Evolutionary conservation across 2,888 invertebrate species (phyloP).

Genomic region (Heteromurus nitidus): DNA sequence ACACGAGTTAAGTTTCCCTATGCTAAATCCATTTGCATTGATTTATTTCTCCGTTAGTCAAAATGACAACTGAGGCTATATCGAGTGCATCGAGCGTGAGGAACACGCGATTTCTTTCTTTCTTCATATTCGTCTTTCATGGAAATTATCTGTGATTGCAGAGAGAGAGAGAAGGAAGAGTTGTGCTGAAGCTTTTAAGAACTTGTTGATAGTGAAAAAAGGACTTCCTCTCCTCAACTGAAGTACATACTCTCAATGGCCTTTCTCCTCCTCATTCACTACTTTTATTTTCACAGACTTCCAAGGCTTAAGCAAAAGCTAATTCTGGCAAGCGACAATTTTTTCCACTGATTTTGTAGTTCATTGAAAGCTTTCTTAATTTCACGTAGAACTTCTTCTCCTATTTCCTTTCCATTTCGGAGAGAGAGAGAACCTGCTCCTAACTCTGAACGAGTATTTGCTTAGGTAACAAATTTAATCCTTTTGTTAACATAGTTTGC

Average conservation of each 20-base stretch:
- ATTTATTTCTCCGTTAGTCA: too few relatives aligned
- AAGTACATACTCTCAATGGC: not conserved
- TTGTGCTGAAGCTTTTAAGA: slow-evolving; percentile 10
- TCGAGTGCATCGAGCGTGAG: too few relatives aligned
- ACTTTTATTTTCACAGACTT: too few relatives aligned
- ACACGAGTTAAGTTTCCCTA: not conserved
- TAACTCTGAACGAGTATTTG: too few relatives aligned
- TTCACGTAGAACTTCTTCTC: too few relatives aligned
- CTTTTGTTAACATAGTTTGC: too few relatives aligned
- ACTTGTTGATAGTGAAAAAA: slow-evolving; percentile 2
- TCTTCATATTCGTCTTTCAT: not conserved
- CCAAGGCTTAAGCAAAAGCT: too few relatives aligned
- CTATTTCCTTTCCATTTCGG: too few relatives aligned
- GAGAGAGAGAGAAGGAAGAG: not conserved
- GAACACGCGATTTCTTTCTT: not conserved
- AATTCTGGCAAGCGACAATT: not conserved
- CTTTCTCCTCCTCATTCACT: not conserved
- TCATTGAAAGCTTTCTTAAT: not conserved
- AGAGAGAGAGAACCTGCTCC: too few relatives aligned
- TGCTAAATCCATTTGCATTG: not conserved
- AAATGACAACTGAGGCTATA: too few relatives aligned
- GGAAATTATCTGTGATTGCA: not conserved
- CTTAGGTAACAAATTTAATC: too few relatives aligned
- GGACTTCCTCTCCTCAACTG: slow-evolving; percentile 1
- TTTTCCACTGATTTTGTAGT: not conserved